Conservation (phyloP, 1,140 invertebrate species). For the Leucophenga varia region DNA sequence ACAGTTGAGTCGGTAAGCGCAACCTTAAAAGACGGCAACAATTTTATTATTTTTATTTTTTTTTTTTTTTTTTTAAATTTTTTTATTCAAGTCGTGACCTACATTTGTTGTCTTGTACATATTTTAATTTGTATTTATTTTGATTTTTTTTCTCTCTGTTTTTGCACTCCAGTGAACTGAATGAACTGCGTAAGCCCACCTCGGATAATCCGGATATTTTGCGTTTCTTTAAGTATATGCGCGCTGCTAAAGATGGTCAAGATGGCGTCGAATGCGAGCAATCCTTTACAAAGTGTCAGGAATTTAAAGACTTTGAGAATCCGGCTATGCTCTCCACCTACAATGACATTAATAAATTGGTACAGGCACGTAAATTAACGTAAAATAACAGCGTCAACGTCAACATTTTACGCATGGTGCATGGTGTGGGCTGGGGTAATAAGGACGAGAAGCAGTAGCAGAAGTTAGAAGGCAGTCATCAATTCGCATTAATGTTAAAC, state of each 20-base stretch:
- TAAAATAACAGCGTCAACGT: slow-evolving; percentile 13
- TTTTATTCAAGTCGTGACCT: too few relatives aligned
- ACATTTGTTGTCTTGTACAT: too few relatives aligned
- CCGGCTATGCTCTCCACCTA: slow-evolving; percentile 82
- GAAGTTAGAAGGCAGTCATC: too few relatives aligned
- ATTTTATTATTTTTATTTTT: slow-evolving; percentile 6
- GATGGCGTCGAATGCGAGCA: slow-evolving; percentile 70
- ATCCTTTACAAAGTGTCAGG: slow-evolving; percentile 61
- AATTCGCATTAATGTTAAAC: slow-evolving; percentile 28
- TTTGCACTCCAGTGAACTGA: slow-evolving; percentile 72
- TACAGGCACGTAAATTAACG: slow-evolving; percentile 70
- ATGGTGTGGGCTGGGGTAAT: neutral
- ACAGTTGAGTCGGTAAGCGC: slow-evolving; percentile 75
- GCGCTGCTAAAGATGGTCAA: slow-evolving; percentile 81
- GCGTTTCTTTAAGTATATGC: slow-evolving; percentile 85
- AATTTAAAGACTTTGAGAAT: slow-evolving; percentile 62
- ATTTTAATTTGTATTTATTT: slow-evolving; percentile 3
- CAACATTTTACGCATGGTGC: neutral
- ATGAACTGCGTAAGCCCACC: slow-evolving; percentile 77
- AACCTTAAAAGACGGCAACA: slow-evolving; percentile 11
- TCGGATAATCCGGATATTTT: slow-evolving; percentile 81
- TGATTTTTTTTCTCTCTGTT: slow-evolving; percentile 3
- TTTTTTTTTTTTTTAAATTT: slow-evolving; percentile 2
- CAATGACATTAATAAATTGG: slow-evolving; percentile 82
- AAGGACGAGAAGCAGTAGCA: slow-evolving; percentile 5